Evolutionary conservation across 2,888 invertebrate genomes (phyloP).

Genomic region (Matsumyia berberina): DNA sequence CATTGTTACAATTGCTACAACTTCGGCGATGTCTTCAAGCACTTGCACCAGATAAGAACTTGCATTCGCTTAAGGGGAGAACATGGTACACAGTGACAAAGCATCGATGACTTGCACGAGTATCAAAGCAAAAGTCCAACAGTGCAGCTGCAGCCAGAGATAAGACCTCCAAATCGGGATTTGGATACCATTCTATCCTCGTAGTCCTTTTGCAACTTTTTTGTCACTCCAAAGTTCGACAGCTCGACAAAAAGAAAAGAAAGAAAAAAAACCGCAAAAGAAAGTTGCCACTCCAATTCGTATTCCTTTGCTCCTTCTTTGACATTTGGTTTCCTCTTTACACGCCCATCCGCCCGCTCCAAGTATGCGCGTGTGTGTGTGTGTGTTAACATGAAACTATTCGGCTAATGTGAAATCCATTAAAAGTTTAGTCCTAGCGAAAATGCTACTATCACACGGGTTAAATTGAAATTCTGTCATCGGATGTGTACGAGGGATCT

Average conservation of each 20-base stretch:
- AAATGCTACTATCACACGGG: slow-evolving; percentile 66
- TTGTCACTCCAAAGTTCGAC: slow-evolving; percentile 59
- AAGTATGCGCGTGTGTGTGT: slow-evolving; percentile 29
- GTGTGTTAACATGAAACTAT: slow-evolving; percentile 71
- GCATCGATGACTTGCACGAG: slow-evolving; percentile 59
- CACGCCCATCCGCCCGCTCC: neutral
- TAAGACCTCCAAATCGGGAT: slow-evolving; percentile 68
- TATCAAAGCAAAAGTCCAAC: slow-evolving; percentile 31
- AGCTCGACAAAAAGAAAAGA: slow-evolving; percentile 52
- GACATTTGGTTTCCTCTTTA: slow-evolving; percentile 41
- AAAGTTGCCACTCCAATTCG: slow-evolving; percentile 58
- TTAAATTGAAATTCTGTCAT: slow-evolving; percentile 76
- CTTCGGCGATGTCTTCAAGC: slow-evolving; percentile 28
- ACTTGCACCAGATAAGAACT: slow-evolving; percentile 59
- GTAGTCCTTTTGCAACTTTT: slow-evolving; percentile 22
- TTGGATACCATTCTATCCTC: slow-evolving; percentile 56
- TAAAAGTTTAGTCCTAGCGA: slow-evolving; percentile 72
- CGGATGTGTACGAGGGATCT: slow-evolving; percentile 31
- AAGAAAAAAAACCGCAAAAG: slow-evolving; percentile 11
- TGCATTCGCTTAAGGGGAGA: slow-evolving; percentile 57
- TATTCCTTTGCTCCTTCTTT: slow-evolving; percentile 55
- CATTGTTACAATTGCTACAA: slow-evolving; percentile 57
- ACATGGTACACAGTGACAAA: slow-evolving; percentile 62
- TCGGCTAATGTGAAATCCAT: slow-evolving; percentile 76
- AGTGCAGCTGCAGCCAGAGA: slow-evolving; percentile 31